Base-by-base conservation (phyloP, 2,113 vertebrate species). In the Harpagus bidentatus region DNA sequence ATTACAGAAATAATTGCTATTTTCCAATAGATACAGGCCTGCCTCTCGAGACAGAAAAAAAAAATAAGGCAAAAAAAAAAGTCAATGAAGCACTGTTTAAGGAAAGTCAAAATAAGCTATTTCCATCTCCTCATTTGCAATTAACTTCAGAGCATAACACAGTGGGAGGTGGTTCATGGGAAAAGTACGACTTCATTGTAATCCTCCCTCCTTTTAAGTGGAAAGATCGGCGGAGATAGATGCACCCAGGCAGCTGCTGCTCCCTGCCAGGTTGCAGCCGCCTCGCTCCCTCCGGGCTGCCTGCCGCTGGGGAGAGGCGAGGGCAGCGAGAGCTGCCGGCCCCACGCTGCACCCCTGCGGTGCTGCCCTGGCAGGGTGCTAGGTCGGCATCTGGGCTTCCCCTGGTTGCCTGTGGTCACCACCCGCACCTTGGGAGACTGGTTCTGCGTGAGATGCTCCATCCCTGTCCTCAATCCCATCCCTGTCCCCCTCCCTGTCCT, bases 21-120 rank as follows among this genome's bases (percentile, higher is more conserved):
- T 97, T 97, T 97, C 94, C 87, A 58, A 84, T 88, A 94, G 94
- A 96, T 94, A 94, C 81, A 94, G 96, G 95, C 90, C 93, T 95
- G 93, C 96, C 96, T 96, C 95, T 96, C 6, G 50, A 95, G 96
- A 93, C 80, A 76, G 67, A 2, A 29, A 69, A 89, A 94, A 52
- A n/a, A 3, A 22, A 38, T 13, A 50, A 50, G 48, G 48, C 9
- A 52, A 79, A 55, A 83, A 74, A 63, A 45, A 11, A n/a, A 11
- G 32, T n/a, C 95, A 91, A 43, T 95, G 93, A 91, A 96, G 88
- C 56, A 89, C 92, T 95, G 88, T 91, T 96, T 96, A 96, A 97
- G 92, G 84, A 52, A 97, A 97, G 96, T 97, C 97, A 97, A 97
- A 97, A 97, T 97, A 97, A 96, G 94, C 97, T 96, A 95, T 97